Evolutionary conservation across 2,888 invertebrate species (phyloP), one percentile per base, ranked within the genome.

Genomic region (Thereva nobilitata): DNA sequence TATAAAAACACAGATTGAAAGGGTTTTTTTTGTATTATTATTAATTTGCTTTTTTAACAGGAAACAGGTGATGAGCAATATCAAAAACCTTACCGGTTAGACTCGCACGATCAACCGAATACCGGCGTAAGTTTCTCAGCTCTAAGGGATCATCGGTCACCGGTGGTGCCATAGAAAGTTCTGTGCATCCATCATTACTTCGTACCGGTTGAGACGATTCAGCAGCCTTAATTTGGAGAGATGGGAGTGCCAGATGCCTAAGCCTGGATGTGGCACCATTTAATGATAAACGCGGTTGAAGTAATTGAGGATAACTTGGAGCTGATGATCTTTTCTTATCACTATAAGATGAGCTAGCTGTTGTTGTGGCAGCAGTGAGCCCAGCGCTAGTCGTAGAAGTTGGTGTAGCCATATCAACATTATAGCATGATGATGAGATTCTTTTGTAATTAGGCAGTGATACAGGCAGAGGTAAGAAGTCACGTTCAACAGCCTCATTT

Each of bases 271-370:
- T 68, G 68, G 78, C 76, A 61, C 79, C 79, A 73, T 79, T 80
- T 42, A 80, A 71, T 50, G 80, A 80, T 44, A 80, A 75, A 49
- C 80, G 78, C 12, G 80, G 80, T 71, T 80, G 79, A 75, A 79
- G 50, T n/a, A 49, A 47, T 49, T 57, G 59, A 8, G 66, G 49
- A 35, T 78, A 72, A 76, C 79, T 68, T 75, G 76, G 67, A 77
- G 75, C 67, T 53, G 71, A 70, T 67, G 68, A 70, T 69, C 55
- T 70, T 67, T 57, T 66, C 44, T 66, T 70, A 54, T 47, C 44
- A 47, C 55, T 55, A 54, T 49, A 40, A 5, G 44, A 37, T 35
- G 3, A 12, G 6, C 41, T 12, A 40, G 8, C 50, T 63, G 61
- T 41, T 41, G 66, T 38, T 45, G 66, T 9, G 23, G 52, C 35